Conservation (phyloP, 2,888 invertebrate species). For the Drosophila mimetica region DNA sequence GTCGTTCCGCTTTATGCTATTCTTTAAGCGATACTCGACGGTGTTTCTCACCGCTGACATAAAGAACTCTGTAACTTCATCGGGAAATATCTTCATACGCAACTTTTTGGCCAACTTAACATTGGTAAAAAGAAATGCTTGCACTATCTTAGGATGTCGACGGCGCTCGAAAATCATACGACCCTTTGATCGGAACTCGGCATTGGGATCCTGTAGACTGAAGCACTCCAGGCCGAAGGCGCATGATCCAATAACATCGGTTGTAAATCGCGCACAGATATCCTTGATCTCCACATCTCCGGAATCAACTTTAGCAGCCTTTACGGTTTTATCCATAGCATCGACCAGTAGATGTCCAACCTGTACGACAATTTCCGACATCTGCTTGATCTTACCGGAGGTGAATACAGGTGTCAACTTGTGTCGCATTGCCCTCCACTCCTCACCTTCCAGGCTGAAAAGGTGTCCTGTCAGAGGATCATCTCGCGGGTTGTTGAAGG, state of each 20-base stretch:
- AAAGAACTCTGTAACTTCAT: slow-evolving; percentile 72
- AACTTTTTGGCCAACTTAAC: slow-evolving; percentile 62
- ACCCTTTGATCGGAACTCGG: slow-evolving; percentile 75
- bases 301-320: slow-evolving; percentile 10
- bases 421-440: slow-evolving; percentile 84
- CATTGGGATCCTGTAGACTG: slow-evolving; percentile 82
- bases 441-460: slow-evolving; percentile 81
- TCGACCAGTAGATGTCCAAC: slow-evolving; percentile 47
- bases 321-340: slow-evolving; percentile 23
- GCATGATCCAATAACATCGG: slow-evolving; percentile 85
- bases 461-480: slow-evolving; percentile 83
- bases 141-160: slow-evolving; percentile 51
- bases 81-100: slow-evolving; percentile 55
- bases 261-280: slow-evolving; percentile 84
- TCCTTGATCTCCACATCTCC: slow-evolving; percentile 84
- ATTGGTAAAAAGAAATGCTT: slow-evolving; percentile 61
- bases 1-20: slow-evolving; percentile 84
- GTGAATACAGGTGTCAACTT: slow-evolving; percentile 85
- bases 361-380: slow-evolving; percentile 77
- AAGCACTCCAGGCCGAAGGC: slow-evolving; percentile 85
- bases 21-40: slow-evolving; percentile 81
- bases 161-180: slow-evolving; percentile 62
- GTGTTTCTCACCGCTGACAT: slow-evolving; percentile 84
- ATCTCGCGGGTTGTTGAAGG: slow-evolving; percentile 70
- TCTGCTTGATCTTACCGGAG: slow-evolving; percentile 85